Evolutionary conservation across 2,888 invertebrate genomes (phyloP), one percentile per base, ranked within the genome.

Genomic region (Falcaria lacertinaria): DNA sequence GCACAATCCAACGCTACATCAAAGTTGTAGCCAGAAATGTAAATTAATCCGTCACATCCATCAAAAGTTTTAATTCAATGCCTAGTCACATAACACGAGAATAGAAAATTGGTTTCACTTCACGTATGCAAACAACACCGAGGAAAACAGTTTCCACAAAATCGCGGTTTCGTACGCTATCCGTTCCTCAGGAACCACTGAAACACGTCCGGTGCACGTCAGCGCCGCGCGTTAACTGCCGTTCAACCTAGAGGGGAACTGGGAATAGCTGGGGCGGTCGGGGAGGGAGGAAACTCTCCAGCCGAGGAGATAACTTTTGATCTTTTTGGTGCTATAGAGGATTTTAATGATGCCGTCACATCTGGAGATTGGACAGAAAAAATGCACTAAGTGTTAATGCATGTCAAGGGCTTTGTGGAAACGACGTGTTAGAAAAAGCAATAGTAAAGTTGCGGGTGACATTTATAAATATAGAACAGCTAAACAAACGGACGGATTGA

Each of bases 331-430:
- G 71, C 74, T 69, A 74, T 75, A 82, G 83, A 76, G 80, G 84
- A 85, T 86, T 88, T 86, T 86, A 88, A 89, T 88, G 88, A 87
- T 80, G 82, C 80, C 79, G 78, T 72, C 83, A 80, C 86, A 88
- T 85, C 85, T 87, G 88, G 82, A 78, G 68, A 74, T 74, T 71
- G 66, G 61, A 74, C 71, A 80, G 82, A 89, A 88, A 88, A 88
- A 87, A 78, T 80, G 70, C 77, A 71, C 76, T 85, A 85, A 86
- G 88, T 88, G 88, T 88, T 86, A 88, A 89, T 87, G 81, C 87
- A 82, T 87, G 86, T 87, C 83, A 82, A 85, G 83, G 80, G 80
- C 82, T 84, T 68, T 74, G 69, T 72, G 54, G 70, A 77, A 81
- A 83, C 74, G 79, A 81, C 67, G 83, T 85, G 84, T 75, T 72